phyloP scores from a whole-genome alignment of 2,113 vertebrate species.

The Eptatretus burgeri region DNA sequence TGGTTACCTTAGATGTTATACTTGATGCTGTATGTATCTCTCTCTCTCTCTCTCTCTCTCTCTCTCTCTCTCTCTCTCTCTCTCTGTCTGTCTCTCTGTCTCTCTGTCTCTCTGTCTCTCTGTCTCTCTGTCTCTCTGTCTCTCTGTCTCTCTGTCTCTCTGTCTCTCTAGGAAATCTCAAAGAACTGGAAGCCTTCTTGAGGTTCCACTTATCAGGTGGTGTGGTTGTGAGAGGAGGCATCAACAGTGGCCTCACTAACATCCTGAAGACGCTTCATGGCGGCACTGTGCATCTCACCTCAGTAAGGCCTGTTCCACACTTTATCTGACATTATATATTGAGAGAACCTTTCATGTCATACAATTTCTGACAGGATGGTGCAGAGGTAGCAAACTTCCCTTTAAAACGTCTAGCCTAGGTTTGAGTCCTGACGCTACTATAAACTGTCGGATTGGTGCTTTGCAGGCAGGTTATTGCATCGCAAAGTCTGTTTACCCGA shows the following conservation, averaged over 20 bases:
- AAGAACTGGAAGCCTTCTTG: conserved; percentile 1
- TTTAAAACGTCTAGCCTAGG: no score
- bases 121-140: background rate
- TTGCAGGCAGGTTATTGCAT: no score
- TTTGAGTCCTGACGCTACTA: no score
- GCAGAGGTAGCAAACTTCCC: no score
- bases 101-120: background rate
- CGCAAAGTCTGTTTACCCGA: no score
- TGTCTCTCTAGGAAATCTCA: background rate
- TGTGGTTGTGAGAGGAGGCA: conserved; percentile 1
- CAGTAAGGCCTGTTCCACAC: no score
- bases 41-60: background rate
- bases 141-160: background rate
- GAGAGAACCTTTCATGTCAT: no score
- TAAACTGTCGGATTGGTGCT: no score
- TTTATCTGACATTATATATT: no score
- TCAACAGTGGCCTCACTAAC: conserved; percentile 1
- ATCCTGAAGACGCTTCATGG: conserved; percentile 4
- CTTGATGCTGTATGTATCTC: no score
- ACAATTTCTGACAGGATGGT: no score
- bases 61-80: conserved; percentile 1
- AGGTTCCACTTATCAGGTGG: background rate
- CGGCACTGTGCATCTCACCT: background rate
- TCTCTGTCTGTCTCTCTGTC: background rate
- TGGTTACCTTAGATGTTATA: no score